phyloP scores from a whole-genome alignment of 2,888 invertebrate genomes.

The Ganaspis brasiliensis region DNA sequence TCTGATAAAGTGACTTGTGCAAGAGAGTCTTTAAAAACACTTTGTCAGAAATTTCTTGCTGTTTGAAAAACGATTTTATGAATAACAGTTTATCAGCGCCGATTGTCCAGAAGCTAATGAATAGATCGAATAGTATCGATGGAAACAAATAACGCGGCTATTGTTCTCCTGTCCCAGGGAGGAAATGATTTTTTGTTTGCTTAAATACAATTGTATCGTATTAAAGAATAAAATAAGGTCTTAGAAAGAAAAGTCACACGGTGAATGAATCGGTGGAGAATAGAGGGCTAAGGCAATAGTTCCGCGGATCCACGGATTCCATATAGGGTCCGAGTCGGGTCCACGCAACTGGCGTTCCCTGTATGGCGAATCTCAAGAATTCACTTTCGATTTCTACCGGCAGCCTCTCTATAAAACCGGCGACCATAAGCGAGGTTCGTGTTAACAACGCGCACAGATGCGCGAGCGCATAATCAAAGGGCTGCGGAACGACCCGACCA shows the following conservation, averaged over 20 bases:
- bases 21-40: not conserved
- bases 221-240: too few species aligned
- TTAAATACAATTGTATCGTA: too few species aligned
- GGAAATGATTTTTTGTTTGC: too few species aligned
- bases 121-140: too few species aligned
- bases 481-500: slow-evolving; percentile 39
- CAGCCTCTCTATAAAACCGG: slow-evolving; percentile 57
- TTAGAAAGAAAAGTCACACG: slow-evolving; percentile 49
- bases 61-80: too few species aligned
- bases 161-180: too few species aligned
- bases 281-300: slow-evolving; percentile 60
- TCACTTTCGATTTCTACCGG: slow-evolving; percentile 76
- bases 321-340: slow-evolving; percentile 70
- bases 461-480: slow-evolving; percentile 44
- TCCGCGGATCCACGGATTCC: slow-evolving; percentile 69
- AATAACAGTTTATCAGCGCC: too few species aligned
- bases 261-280: slow-evolving; percentile 63
- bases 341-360: slow-evolving; percentile 65
- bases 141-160: too few species aligned
- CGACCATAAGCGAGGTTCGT: slow-evolving; percentile 54
- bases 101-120: too few species aligned
- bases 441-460: slow-evolving; percentile 43
- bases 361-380: slow-evolving; percentile 73
- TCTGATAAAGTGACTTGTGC: slow-evolving; percentile 33
- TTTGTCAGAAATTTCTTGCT: not conserved